phyloP scores from a whole-genome alignment of 1,140 invertebrate species.

The Drosophila arawakana region DNA sequence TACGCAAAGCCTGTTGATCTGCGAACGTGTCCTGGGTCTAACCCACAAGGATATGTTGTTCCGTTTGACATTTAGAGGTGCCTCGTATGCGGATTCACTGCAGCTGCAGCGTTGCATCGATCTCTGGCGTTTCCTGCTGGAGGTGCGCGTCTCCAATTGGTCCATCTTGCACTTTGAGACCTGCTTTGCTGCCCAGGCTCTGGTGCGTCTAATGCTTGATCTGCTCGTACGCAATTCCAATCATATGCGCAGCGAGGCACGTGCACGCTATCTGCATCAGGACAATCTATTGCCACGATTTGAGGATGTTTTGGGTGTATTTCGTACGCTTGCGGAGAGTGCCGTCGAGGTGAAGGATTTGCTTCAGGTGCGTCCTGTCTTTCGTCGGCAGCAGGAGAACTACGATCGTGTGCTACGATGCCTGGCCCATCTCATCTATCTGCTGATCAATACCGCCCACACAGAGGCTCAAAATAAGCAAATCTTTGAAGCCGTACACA shows the following conservation, averaged over 20 bases:
- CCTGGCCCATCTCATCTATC: slow-evolving; percentile 92
- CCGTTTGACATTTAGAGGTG: slow-evolving; percentile 89
- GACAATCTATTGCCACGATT: slow-evolving; percentile 86
- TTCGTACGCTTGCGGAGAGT: slow-evolving; percentile 82
- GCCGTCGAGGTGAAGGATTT: slow-evolving; percentile 86
- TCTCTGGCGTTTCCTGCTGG: slow-evolving; percentile 92
- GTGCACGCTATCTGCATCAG: slow-evolving; percentile 61
- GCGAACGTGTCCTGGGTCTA: slow-evolving; percentile 91
- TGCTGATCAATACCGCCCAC: slow-evolving; percentile 88
- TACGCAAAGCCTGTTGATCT: slow-evolving; percentile 93
- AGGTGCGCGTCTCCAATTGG: slow-evolving; percentile 92
- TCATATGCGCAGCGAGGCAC: slow-evolving; percentile 71
- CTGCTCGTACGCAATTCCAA: slow-evolving; percentile 88
- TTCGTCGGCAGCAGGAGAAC: slow-evolving; percentile 91
- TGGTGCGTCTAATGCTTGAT: slow-evolving; percentile 92
- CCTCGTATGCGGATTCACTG: slow-evolving; percentile 93
- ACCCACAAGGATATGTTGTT: slow-evolving; percentile 95
- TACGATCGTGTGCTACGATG: slow-evolving; percentile 93
- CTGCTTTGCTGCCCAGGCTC: slow-evolving; percentile 92
- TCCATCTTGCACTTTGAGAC: slow-evolving; percentile 90
- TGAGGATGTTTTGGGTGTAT: slow-evolving; percentile 90
- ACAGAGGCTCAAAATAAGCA: slow-evolving; percentile 80
- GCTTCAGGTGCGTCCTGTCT: slow-evolving; percentile 89
- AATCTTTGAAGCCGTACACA: slow-evolving; percentile 85
- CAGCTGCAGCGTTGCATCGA: slow-evolving; percentile 94